Evolutionary conservation across 1,140 invertebrate genomes (phyloP).

Genomic region (Steinernema feltiae): DNA sequence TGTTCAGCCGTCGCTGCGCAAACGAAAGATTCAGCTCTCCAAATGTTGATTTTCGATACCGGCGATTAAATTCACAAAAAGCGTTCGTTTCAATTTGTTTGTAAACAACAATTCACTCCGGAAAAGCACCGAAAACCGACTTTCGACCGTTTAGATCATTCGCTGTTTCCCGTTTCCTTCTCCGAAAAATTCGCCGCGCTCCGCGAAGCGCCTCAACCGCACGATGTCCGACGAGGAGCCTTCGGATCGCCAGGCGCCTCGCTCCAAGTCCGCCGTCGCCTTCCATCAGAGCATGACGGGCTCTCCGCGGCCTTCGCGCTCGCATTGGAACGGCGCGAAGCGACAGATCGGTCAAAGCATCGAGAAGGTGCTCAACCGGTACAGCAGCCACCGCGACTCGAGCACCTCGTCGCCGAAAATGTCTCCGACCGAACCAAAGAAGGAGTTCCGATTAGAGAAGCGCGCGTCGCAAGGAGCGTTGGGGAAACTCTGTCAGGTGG

Average conservation of each 20-base stretch:
- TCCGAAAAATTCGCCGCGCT: not conserved
- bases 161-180: slow-evolving; percentile 35
- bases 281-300: not conserved
- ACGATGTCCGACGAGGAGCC: not conserved
- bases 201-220: not conserved
- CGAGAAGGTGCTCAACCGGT: not conserved
- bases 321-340: not conserved
- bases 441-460: not conserved
- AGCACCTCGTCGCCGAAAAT: not conserved
- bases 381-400: not conserved
- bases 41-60: no score
- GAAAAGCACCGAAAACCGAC: not conserved
- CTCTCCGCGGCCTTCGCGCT: not conserved
- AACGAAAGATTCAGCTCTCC: no score
- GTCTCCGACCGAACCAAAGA: not conserved
- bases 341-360: not conserved
- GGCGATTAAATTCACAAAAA: no score
- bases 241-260: not conserved
- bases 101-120: not conserved
- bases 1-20: no score
- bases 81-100: no score
- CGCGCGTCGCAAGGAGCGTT: not conserved
- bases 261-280: not conserved
- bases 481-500: not conserved
- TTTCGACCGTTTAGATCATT: slow-evolving; percentile 29